Evolutionary conservation across 64 coral and sea anemone species (phyloP).

Genomic region (Acropora tenuis): DNA sequence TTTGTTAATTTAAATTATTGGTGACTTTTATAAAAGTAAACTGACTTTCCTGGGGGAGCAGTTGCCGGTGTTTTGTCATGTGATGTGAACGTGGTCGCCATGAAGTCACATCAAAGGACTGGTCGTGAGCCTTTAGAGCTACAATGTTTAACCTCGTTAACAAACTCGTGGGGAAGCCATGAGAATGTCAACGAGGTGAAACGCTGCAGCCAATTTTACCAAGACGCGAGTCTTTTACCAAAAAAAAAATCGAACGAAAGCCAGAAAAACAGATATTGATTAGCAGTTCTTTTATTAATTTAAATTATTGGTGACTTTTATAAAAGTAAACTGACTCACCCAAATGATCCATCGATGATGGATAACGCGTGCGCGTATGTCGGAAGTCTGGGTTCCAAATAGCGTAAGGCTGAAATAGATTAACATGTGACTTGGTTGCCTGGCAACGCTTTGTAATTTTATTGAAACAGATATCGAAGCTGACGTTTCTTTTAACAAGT

Average conservation of each 20-base stretch:
- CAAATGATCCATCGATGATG: constrained; percentile 33
- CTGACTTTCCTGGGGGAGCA: not conserved
- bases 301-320: no score
- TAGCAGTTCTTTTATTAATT: no score
- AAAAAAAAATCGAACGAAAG: no score
- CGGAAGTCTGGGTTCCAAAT: constrained; percentile 79
- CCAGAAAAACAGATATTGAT: no score
- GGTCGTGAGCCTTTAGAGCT: not conserved
- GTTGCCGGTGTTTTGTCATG: no score
- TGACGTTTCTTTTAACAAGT: not conserved
- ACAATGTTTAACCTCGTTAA: not conserved
- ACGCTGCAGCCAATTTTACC: not conserved
- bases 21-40: not conserved
- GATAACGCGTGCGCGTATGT: constrained; percentile 28
- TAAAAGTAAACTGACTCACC: constrained; percentile 4
- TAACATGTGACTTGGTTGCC: not conserved
- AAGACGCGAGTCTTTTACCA: not conserved
- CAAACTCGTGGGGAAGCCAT: not conserved
- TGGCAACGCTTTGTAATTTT: not conserved
- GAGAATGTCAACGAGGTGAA: not conserved
- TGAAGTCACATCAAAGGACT: not conserved
- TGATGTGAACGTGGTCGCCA: no score
- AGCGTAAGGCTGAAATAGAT: constrained; percentile 52
- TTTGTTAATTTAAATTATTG: no score
- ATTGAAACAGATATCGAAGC: not conserved